phyloP scores from a whole-genome alignment of 2,113 vertebrate species.

The Eurystomus gularis region DNA sequence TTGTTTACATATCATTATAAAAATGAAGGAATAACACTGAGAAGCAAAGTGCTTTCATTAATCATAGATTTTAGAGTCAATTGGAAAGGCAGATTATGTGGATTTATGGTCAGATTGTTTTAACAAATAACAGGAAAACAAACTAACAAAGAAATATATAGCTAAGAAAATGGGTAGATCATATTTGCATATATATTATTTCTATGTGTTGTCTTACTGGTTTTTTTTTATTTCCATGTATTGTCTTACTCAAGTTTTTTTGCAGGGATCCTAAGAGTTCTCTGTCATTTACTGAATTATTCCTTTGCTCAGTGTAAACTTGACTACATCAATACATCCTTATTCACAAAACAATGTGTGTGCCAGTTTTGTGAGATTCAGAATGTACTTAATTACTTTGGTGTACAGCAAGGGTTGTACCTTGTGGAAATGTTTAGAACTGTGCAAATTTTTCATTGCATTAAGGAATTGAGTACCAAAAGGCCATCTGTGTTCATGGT shows the following conservation, averaged over 20 bases:
- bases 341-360: background rate
- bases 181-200: background rate
- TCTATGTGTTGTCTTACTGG: background rate
- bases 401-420: background rate
- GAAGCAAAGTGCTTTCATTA: background rate
- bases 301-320: background rate
- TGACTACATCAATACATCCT: background rate
- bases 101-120: background rate
- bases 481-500: background rate
- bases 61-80: background rate
- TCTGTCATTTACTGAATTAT: background rate
- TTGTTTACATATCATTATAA: background rate
- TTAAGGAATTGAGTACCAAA: background rate
- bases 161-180: background rate
- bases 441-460: background rate
- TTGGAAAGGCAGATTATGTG: background rate
- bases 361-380: background rate
- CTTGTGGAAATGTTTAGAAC: background rate
- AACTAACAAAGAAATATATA: background rate
- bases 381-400: background rate
- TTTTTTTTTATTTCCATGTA: background rate
- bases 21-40: background rate
- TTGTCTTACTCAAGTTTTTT: background rate
- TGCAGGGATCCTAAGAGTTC: background rate
- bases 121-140: background rate